These are phyloP conservation scores for Sarcophaga variegata DNA, from an alignment of 2,888 invertebrate species.

Conservation along the genomic window DNA sequence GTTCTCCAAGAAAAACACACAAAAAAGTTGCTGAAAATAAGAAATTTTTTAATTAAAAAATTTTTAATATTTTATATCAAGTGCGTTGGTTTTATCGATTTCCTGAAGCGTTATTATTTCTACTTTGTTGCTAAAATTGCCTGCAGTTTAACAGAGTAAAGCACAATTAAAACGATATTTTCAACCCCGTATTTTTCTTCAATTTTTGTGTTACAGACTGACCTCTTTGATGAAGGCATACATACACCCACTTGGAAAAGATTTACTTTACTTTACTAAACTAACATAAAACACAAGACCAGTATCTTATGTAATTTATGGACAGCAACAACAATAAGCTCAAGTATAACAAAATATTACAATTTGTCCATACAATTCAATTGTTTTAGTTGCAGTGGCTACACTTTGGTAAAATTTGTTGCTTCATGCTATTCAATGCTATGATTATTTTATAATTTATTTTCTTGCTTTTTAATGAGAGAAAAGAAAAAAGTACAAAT, in stretches of 20 bases:
- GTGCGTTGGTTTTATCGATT: not conserved
- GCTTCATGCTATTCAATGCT: not conserved
- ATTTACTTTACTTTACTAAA: not conserved
- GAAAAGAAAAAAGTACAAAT: too few species aligned
- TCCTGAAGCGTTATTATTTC: conserved; percentile 4
- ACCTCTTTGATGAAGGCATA: conserved; percentile 37
- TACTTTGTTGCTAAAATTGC: conserved; percentile 33
- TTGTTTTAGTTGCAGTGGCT: not conserved
- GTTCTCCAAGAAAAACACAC: not conserved
- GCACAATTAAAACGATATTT: conserved; percentile 7
- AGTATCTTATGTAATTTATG: conserved; percentile 25
- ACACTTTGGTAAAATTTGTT: not conserved
- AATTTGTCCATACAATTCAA: conserved; percentile 46
- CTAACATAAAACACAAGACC: conserved; percentile 37
- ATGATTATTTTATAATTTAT: too few species aligned
- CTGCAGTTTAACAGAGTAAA: not conserved
- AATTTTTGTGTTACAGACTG: conserved; percentile 21
- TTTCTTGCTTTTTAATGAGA: too few species aligned
- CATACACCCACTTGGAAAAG: conserved; percentile 47
- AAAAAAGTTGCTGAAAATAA: not conserved
- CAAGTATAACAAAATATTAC: not conserved
- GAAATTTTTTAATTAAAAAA: not conserved
- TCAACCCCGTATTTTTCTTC: not conserved
- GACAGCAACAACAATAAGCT: conserved; percentile 28
- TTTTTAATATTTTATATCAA: too few species aligned